Evolutionary conservation across 1,140 invertebrate species (phyloP).

Genomic region (Campodea augens): DNA sequence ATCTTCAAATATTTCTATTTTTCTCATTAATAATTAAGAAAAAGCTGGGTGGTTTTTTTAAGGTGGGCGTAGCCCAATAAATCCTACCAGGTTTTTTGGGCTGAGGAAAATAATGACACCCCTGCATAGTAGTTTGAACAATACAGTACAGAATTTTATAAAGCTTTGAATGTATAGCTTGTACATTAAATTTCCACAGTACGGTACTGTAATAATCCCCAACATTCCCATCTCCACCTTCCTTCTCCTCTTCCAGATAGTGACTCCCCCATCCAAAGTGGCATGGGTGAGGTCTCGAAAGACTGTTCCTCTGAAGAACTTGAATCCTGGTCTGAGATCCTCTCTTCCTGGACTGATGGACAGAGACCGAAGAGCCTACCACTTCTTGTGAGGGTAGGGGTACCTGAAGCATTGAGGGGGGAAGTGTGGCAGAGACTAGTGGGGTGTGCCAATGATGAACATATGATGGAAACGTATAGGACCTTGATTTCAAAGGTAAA

Average conservation of each 20-base stretch:
- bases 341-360: constrained; percentile 46
- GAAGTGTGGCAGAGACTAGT: constrained; percentile 94
- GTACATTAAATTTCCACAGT: too few relatives aligned
- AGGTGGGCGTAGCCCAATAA: too few relatives aligned
- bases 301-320: constrained; percentile 85
- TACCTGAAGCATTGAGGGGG: constrained; percentile 87
- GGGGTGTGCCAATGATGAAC: constrained; percentile 57
- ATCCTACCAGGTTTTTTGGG: too few relatives aligned
- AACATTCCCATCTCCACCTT: too few relatives aligned
- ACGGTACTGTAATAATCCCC: too few relatives aligned
- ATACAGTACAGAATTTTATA: too few relatives aligned
- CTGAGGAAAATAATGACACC: too few relatives aligned
- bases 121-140: too few relatives aligned
- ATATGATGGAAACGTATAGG: constrained; percentile 81
- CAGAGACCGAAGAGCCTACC: constrained; percentile 49
- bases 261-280: constrained; percentile 88
- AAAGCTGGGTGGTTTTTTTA: too few relatives aligned
- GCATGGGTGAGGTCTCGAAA: constrained; percentile 88
- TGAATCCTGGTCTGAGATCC: constrained; percentile 76
- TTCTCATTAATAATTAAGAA: too few relatives aligned
- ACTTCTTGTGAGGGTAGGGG: constrained; percentile 62
- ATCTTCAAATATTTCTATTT: too few relatives aligned
- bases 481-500: constrained; percentile 83
- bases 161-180: too few relatives aligned
- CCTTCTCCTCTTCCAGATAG: constrained; percentile 48